Base-by-base conservation (phyloP, 2,888 invertebrate species). In the Thereva unica region DNA sequence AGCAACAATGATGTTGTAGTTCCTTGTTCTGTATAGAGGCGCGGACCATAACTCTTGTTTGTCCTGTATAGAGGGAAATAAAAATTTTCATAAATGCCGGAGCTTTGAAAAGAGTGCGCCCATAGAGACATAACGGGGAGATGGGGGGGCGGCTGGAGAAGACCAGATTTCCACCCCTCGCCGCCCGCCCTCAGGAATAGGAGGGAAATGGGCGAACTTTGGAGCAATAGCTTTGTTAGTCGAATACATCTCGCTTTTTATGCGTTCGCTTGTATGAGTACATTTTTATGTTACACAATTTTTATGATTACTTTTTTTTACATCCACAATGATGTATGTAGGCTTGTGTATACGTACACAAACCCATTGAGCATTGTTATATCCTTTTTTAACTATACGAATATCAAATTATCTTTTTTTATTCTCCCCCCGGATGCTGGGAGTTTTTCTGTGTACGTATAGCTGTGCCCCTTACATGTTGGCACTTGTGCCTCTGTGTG, bases 311-410 rank as follows among this genome's bases (percentile, higher is more conserved):
- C 64, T 54, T 55, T 55, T 55, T 54, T 64, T 54, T 64, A 44
- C 53, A 54, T 64, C 53, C 54, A 53, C 53, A 53, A 44, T 64
- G 61, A 61, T 61, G 61, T 61, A 61, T 61, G 61, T 61, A 50
- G 40, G 8, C 41, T 50, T 12, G 40, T 23, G 34, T 49, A 64
- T 53, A 53, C 63, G 63, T 54, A 56, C 52, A 66, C 63, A 57
- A 66, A 64, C 54, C 64, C 59, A 69, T 69, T 59, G 64, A 59
- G 57, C 61, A 64, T 56, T 65, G 56, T 65, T 65, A 66, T 67
- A 69, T 66, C 66, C 64, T 67, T 64, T 68, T 68, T 69, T 69
- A 69, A 69, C 69, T 69, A 69, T 69, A 69, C 64, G 69, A 66
- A 67, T 69, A 69, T 69, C 69, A 69, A 69, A 69, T 69, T 69